Evolutionary conservation across 2,888 invertebrate genomes (phyloP), one percentile per base, ranked within the genome.

Genomic region (Eremobia ochroleuca): DNA sequence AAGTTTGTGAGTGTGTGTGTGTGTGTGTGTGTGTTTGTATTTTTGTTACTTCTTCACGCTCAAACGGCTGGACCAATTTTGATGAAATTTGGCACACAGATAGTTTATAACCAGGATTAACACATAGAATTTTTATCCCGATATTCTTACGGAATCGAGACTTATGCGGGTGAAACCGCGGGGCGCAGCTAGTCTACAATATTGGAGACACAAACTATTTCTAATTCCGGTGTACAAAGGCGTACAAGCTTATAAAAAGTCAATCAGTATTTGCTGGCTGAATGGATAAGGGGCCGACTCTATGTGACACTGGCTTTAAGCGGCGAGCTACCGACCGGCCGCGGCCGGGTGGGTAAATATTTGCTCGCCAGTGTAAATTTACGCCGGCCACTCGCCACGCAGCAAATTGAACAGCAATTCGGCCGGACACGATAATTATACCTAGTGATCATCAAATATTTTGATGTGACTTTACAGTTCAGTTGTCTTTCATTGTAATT

Each of bases 351-450:
- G 71, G 49, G 79, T 82, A 88, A 91, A 92, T 87, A 90, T 91
- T 92, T 87, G 78, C 81, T 55, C 68, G 74, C 77, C 78, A 85
- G 85, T 81, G 89, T 88, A 91, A 90, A 90, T 91, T 90, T 90
- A 87, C 90, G 69, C 79, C 77, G 75, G 73, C 83, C 75, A 76
- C 77, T 82, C 76, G 77, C 82, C 65, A 80, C 79, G 72, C 83
- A 79, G 86, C 77, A 86, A 91, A 90, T 88, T 87, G 83, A 89
- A 85, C 81, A 85, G 55, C 70, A 69, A 77, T 79, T 70, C 69
- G 62, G 58, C 31, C n/a, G 73, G 64, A 75, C 59, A 80, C 68
- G 43, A 58, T 85, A 85, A 85, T 86, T 81, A 79, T 76, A 80
- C 72, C 64, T 40, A 72, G 82, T 75, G 73, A 77, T 76, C 77